Conservation (phyloP, 2,888 invertebrate genomes). For the Endomychus coccineus region DNA sequence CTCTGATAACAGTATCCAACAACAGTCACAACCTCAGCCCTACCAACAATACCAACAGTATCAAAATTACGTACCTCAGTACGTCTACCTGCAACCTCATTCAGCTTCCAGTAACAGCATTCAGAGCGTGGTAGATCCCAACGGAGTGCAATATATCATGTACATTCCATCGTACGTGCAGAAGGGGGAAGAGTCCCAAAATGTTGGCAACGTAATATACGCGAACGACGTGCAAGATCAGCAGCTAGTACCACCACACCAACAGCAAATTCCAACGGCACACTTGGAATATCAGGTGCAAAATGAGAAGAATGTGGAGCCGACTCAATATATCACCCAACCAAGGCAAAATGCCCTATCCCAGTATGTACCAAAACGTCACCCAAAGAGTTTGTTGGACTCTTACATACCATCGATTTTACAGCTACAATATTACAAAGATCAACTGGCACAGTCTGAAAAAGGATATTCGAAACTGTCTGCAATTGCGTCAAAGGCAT, state of each 20-base stretch:
- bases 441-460: too few relatives aligned
- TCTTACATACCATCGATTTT: constrained; percentile 45
- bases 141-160: constrained; percentile 37
- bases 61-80: constrained; percentile 36
- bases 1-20: constrained; percentile 19
- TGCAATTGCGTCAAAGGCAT: too few relatives aligned
- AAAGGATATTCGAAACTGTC: too few relatives aligned
- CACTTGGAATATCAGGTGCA: constrained; percentile 7
- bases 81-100: constrained; percentile 30
- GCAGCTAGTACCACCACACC: constrained; percentile 8
- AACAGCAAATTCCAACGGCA: constrained; percentile 6
- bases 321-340: constrained; percentile 3
- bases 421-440: constrained; percentile 37
- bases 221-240: constrained; percentile 6
- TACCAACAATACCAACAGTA: constrained; percentile 32
- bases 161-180: constrained; percentile 29
- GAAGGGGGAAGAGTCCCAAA: constrained; percentile 20
- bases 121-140: constrained; percentile 36
- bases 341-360: background rate
- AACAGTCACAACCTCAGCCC: constrained; percentile 19
- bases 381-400: constrained; percentile 47
- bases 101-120: constrained; percentile 33
- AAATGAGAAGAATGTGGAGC: constrained; percentile 10
- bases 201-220: constrained; percentile 20
- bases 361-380: constrained; percentile 20